A percentile compares a stretch with the other conserved stretches of the same genome.
phyloP scores from a whole-genome alignment of 2,113 vertebrate genomes.

The Mustela lutreola region DNA sequence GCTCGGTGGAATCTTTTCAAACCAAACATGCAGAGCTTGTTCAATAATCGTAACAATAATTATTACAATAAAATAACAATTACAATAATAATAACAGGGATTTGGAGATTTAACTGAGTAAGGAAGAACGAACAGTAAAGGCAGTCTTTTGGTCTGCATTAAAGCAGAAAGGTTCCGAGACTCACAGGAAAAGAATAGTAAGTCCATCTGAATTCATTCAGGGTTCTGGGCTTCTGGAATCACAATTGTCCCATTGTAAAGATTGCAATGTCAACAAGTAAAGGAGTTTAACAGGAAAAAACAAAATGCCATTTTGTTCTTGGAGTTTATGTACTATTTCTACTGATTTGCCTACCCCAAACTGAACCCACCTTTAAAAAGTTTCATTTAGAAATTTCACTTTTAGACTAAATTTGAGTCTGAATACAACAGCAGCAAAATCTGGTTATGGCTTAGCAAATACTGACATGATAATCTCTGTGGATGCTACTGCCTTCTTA shows the following conservation, averaged over 20 bases:
- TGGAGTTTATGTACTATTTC: not conserved
- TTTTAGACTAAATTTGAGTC: not conserved
- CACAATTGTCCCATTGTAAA: not conserved
- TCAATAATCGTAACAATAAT: not conserved
- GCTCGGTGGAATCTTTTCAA: not conserved
- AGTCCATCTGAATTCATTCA: not conserved
- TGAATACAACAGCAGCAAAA: not conserved
- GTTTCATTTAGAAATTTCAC: not conserved
- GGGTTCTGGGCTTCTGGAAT: slow-evolving; percentile 21
- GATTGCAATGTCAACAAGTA: not conserved
- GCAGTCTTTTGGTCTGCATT: not conserved
- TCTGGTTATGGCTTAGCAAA: not conserved
- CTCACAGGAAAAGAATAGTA: not conserved
- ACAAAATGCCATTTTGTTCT: not conserved
- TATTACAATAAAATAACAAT: slow-evolving; percentile 34
- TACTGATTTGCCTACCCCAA: not conserved
- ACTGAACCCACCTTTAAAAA: not conserved
- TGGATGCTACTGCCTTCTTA: not conserved
- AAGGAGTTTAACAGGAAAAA: not conserved
- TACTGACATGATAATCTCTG: not conserved
- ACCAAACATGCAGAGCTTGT: slow-evolving; percentile 25
- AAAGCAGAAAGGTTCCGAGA: not conserved
- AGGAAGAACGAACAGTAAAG: not conserved
- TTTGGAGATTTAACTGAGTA: not conserved
- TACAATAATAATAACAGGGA: not conserved